Evolutionary conservation across 2,113 vertebrate genomes (phyloP).

Genomic region (Spea multiplicata): DNA sequence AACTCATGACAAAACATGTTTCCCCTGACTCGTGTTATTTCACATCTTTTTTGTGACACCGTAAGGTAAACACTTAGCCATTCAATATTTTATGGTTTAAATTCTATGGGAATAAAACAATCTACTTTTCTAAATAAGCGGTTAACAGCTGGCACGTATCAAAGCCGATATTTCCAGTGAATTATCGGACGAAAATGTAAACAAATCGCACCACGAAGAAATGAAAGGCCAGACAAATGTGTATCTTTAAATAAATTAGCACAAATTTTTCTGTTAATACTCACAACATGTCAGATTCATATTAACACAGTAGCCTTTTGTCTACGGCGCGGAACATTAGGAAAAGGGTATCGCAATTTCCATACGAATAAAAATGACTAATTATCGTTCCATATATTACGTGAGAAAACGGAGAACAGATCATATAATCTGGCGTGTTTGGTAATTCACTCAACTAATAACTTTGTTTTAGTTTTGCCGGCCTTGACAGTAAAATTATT

Average conservation of each 20-base stretch:
- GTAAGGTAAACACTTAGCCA: neutral
- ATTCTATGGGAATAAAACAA: neutral
- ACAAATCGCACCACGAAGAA: neutral
- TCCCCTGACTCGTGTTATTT: too few species aligned
- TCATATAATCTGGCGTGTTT: constrained; percentile 14
- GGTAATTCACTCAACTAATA: constrained; percentile 40
- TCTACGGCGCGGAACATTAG: constrained; percentile 1
- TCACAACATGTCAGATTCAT: constrained; percentile 4
- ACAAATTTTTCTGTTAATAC: constrained; percentile 1
- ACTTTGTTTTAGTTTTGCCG: constrained; percentile 17
- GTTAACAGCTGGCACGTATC: neutral
- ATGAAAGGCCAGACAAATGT: constrained; percentile 10
- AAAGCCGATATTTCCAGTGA: neutral
- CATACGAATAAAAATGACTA: constrained; percentile 38
- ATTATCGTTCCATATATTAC: constrained; percentile 28
- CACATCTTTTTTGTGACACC: neutral
- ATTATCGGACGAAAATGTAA: constrained; percentile 11
- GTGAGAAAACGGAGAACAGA: constrained; percentile 13
- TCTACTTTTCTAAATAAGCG: neutral
- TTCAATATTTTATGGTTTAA: neutral
- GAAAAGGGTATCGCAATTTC: constrained; percentile 8
- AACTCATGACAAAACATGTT: too few species aligned
- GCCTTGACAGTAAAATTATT: constrained; percentile 51
- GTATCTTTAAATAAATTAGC: constrained; percentile 26
- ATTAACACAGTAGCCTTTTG: constrained; percentile 33